Percentiles rank a stretch among this genome's conserved stretches.
phyloP scores from a whole-genome alignment of 1,140 invertebrate species.

The Neodiprion lecontei region DNA sequence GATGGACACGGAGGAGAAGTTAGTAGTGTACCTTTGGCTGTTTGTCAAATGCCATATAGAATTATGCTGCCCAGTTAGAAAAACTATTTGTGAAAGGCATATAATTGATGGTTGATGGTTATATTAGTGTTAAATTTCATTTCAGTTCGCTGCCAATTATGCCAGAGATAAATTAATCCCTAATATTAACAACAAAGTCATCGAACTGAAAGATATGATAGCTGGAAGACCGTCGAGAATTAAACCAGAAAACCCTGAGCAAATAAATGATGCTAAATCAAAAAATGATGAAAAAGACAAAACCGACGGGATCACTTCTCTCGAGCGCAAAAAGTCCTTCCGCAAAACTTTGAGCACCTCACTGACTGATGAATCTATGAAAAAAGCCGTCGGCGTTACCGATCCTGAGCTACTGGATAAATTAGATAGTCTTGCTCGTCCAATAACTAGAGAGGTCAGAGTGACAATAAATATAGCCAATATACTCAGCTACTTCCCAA shows the following conservation, averaged over 20 bases:
- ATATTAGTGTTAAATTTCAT: constrained; percentile 20
- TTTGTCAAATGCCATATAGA: constrained; percentile 17
- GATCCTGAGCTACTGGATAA: constrained; percentile 73
- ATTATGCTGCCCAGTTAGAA: background rate
- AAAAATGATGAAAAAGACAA: constrained; percentile 59
- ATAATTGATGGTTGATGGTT: no score
- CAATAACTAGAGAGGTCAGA: constrained; percentile 71
- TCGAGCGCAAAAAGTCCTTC: constrained; percentile 70
- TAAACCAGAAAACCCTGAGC: constrained; percentile 39
- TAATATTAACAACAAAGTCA: constrained; percentile 77
- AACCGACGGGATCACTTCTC: constrained; percentile 45
- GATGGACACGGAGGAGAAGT: constrained; percentile 95
- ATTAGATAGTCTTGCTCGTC: constrained; percentile 67
- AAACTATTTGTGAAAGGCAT: no score
- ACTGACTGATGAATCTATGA: constrained; percentile 63
- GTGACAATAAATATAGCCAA: constrained; percentile 2
- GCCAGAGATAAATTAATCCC: constrained; percentile 82
- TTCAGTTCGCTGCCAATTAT: constrained; percentile 88
- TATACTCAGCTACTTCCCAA: background rate
- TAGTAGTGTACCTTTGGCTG: constrained; percentile 28
- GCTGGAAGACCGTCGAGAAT: constrained; percentile 61
- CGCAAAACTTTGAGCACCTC: constrained; percentile 70
- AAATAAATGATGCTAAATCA: constrained; percentile 47
- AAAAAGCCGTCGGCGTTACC: constrained; percentile 68
- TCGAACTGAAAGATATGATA: constrained; percentile 73